These are phyloP conservation scores for Lepilemur septentrionalis DNA, from an alignment of 2,797 vertebrate genomes.

Conservation along the genomic window DNA sequence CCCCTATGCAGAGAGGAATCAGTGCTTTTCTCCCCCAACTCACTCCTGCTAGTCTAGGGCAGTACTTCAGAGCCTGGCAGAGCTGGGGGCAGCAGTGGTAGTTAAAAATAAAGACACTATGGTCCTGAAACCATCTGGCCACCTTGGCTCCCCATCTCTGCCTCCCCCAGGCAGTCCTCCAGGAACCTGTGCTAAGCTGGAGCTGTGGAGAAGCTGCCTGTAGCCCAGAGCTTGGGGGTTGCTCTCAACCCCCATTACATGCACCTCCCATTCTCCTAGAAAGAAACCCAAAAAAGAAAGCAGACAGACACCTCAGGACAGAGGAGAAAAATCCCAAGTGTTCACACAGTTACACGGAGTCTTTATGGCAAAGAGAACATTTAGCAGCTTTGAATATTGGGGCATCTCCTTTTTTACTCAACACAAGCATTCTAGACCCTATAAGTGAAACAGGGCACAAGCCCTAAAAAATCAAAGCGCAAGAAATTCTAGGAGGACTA, in stretches of 20 bases:
- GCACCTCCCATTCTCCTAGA: constrained; percentile 61
- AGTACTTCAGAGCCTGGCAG: neutral
- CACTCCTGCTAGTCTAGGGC: constrained; percentile 11
- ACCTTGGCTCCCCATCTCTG: neutral
- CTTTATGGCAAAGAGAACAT: constrained; percentile 87
- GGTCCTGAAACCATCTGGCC: constrained; percentile 65
- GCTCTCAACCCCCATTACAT: constrained; percentile 22
- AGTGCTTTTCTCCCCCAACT: neutral
- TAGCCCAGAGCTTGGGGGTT: neutral
- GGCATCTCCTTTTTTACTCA: constrained; percentile 82
- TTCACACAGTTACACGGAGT: constrained; percentile 84
- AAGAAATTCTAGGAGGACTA: constrained; percentile 69
- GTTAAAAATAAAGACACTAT: constrained; percentile 74
- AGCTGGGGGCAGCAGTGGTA: constrained; percentile 48
- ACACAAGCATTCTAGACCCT: constrained; percentile 83
- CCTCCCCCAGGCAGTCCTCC: neutral
- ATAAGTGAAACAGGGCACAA: constrained; percentile 74
- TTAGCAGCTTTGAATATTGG: constrained; percentile 84
- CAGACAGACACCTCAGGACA: constrained; percentile 75
- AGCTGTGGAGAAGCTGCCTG: constrained; percentile 11
- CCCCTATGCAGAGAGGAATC: neutral
- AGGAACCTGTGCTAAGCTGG: neutral
- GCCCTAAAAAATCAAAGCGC: constrained; percentile 74
- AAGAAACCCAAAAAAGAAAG: constrained; percentile 70
- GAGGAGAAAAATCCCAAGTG: constrained; percentile 85